Evolutionary conservation across 1,140 invertebrate genomes (phyloP), one percentile per base, ranked within the genome.

Genomic region (Diorhabda elongata): DNA sequence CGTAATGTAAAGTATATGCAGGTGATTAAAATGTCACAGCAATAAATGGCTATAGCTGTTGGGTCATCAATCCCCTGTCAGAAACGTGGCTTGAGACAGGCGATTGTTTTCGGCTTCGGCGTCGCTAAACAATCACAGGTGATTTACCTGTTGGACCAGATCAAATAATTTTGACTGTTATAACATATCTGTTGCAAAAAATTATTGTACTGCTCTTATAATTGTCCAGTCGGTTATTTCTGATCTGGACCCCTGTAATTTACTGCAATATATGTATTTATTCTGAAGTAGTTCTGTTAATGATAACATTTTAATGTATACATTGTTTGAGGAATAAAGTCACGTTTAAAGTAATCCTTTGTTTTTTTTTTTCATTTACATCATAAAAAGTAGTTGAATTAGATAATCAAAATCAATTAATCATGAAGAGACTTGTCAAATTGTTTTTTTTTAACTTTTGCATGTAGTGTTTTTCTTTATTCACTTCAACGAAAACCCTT

Each of bases 31-130:
- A 11, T 68, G 47, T 74, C 73, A 70, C 73, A 74, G 73, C 73
- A 62, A 67, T 70, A n/a, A 26, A 6, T 42, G 44, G 42, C 5
- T 43, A 42, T 26, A 44, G 73, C 73, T 74, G 73, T 74, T 74
- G 73, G 73, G 73, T 68, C 73, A 67, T 70, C 73, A 71, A 68
- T 74, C 70, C 73, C 73, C 73, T 74, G 73, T 70, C 71, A 64
- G 60, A 68, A 67, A 66, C 70, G 67, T 71, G 59, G 71, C 64
- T 44, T 63, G 41, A 64, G 41, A 44, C 73, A 74, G 73, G 73
- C 73, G 73, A 74, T 74, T 71, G 73, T 69, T 43, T 52, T 68
- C 64, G 66, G 68, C n/a, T n/a, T 26, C 11, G 61, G 3, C 44
- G 44, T 44, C 58, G 5, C 26, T n/a, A 62, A 9, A 57, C 70